phyloP scores from a whole-genome alignment of 1,140 invertebrate species.

The Atta cephalotes region DNA sequence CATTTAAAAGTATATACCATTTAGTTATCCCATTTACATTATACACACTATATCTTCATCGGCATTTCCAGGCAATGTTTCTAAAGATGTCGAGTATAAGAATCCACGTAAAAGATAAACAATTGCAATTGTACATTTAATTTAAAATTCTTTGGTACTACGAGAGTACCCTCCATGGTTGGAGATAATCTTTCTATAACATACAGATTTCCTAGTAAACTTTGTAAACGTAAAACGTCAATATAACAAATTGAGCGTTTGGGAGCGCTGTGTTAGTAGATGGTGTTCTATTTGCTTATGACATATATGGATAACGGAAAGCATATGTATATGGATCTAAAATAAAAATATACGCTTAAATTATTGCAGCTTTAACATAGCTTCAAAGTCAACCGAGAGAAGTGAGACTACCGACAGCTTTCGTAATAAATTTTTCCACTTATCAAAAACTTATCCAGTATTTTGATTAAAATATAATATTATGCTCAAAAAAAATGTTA shows the following conservation, averaged over 20 bases:
- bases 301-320: conserved; percentile 66
- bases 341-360: conserved; percentile 72
- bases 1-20: conserved; percentile 59
- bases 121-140: conserved; percentile 55
- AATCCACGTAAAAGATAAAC: conserved; percentile 42
- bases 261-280: conserved; percentile 64
- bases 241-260: conserved; percentile 63
- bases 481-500: conserved; percentile 61
- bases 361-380: conserved; percentile 74
- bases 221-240: conserved; percentile 66
- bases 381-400: conserved; percentile 58
- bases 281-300: conserved; percentile 62
- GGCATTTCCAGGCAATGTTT: conserved; percentile 46
- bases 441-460: conserved; percentile 60
- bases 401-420: conserved; percentile 32
- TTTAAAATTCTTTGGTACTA: conserved; percentile 60
- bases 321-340: conserved; percentile 55
- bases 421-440: conserved; percentile 22
- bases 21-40: conserved; percentile 50
- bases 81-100: conserved; percentile 14
- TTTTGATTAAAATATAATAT: conserved; percentile 68
- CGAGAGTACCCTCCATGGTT: conserved; percentile 7
- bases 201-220: conserved; percentile 54
- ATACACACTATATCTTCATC: conserved; percentile 28
- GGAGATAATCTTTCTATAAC: conserved; percentile 50